These are phyloP conservation scores for Labeo rohita DNA, from an alignment of 2,113 vertebrate species.

Conservation along the genomic window DNA sequence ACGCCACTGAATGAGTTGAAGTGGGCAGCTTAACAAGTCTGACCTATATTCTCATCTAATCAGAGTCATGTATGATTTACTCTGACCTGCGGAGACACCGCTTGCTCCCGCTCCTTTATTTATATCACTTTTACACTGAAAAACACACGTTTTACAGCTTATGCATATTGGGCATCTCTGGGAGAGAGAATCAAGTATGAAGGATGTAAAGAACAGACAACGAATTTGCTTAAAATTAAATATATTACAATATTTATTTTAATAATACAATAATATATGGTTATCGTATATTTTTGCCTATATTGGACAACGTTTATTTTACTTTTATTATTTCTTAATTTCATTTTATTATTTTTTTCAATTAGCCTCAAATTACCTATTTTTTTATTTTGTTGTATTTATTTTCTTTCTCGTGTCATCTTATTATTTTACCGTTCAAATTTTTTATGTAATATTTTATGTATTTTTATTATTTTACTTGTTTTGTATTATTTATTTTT, in stretches of 20 bases:
- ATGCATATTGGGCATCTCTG: neutral
- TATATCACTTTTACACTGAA: neutral
- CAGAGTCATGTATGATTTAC: slow-evolving; percentile 42
- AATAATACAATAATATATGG: no score
- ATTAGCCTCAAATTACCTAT: no score
- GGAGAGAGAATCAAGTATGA: no score
- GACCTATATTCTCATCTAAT: slow-evolving; percentile 54
- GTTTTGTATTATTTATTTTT: no score
- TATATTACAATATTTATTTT: no score
- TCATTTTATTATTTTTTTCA: neutral
- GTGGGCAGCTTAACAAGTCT: slow-evolving; percentile 44
- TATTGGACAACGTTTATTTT: neutral
- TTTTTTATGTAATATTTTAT: no score
- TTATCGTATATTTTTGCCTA: no score
- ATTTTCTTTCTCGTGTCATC: no score
- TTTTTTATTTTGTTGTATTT: no score
- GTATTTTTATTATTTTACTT: neutral
- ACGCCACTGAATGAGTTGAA: slow-evolving; percentile 42
- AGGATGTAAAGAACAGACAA: no score
- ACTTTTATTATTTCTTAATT: neutral
- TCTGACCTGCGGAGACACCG: slow-evolving; percentile 1
- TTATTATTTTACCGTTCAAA: no score
- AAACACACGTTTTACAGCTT: neutral
- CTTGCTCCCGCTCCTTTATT: neutral
- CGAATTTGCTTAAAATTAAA: no score